Conservation (phyloP, 2,888 invertebrate genomes). For the Thecocarcelia acutangulata region DNA sequence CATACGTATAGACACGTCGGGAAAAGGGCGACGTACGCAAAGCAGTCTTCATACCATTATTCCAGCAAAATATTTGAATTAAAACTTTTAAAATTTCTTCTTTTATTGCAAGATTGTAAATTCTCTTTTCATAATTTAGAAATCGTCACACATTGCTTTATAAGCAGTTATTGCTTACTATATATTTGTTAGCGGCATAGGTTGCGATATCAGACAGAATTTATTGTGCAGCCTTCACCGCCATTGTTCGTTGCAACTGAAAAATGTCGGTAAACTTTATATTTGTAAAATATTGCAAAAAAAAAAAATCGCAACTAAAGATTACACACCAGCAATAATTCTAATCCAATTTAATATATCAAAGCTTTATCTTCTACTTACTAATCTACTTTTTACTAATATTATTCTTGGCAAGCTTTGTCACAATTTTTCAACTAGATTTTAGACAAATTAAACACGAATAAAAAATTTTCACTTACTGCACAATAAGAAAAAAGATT, state of each 20-base stretch:
- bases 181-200: slow-evolving; percentile 47
- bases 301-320: slow-evolving; percentile 11
- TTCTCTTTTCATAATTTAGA: background rate
- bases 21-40: slow-evolving; percentile 67
- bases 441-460: slow-evolving; percentile 48
- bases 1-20: slow-evolving; percentile 44
- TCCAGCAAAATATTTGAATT: slow-evolving; percentile 1
- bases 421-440: slow-evolving; percentile 26
- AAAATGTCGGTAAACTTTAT: slow-evolving; percentile 51
- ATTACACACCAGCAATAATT: slow-evolving; percentile 15
- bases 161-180: slow-evolving; percentile 29
- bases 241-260: slow-evolving; percentile 64
- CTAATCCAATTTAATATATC: background rate
- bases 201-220: slow-evolving; percentile 38
- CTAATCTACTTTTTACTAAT: slow-evolving; percentile 47
- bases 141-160: background rate
- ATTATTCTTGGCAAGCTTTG: slow-evolving; percentile 32
- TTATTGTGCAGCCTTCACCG: slow-evolving; percentile 59
- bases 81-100: background rate
- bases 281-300: slow-evolving; percentile 40
- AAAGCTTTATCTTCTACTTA: slow-evolving; percentile 51
- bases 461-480: slow-evolving; percentile 63
- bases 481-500: slow-evolving; percentile 51
- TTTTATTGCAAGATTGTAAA: slow-evolving; percentile 4
- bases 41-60: slow-evolving; percentile 23